Percentiles rank a stretch among this genome's conserved stretches.
Evolutionary conservation across 2,113 vertebrate species (phyloP).

Genomic region (Microtus montanus): DNA sequence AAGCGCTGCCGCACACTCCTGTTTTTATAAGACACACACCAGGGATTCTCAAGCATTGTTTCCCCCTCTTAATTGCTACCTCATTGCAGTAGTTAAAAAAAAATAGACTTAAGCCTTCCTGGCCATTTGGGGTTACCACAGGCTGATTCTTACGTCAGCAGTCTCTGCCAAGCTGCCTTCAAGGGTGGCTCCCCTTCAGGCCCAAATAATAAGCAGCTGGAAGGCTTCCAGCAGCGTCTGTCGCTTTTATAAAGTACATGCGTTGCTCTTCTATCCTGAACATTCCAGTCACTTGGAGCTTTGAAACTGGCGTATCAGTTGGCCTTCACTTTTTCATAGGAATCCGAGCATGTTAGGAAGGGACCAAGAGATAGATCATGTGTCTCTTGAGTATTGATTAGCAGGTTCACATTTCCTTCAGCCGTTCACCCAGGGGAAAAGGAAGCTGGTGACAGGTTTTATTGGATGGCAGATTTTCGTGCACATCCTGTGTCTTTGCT

Average conservation of each 20-base stretch:
- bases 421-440: background rate
- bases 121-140: slow-evolving; percentile 69
- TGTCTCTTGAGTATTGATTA: slow-evolving; percentile 59
- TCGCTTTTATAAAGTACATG: background rate
- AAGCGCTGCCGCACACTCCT: background rate
- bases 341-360: background rate
- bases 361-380: background rate
- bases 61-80: slow-evolving; percentile 49
- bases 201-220: slow-evolving; percentile 64
- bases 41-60: background rate
- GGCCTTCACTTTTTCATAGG: slow-evolving; percentile 45
- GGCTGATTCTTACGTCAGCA: slow-evolving; percentile 70
- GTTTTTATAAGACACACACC: slow-evolving; percentile 39
- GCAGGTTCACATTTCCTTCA: slow-evolving; percentile 42
- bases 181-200: slow-evolving; percentile 39
- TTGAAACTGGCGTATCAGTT: background rate
- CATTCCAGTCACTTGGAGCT: background rate
- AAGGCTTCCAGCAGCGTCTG: slow-evolving; percentile 35
- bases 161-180: slow-evolving; percentile 54
- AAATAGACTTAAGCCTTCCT: background rate
- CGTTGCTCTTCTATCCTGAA: background rate
- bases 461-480: slow-evolving; percentile 40
- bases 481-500: background rate
- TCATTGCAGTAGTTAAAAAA: slow-evolving; percentile 8
- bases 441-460: slow-evolving; percentile 34